These are phyloP conservation scores for Melierax canorus DNA, from an alignment of 2,113 vertebrate genomes.

Conservation along the genomic window DNA sequence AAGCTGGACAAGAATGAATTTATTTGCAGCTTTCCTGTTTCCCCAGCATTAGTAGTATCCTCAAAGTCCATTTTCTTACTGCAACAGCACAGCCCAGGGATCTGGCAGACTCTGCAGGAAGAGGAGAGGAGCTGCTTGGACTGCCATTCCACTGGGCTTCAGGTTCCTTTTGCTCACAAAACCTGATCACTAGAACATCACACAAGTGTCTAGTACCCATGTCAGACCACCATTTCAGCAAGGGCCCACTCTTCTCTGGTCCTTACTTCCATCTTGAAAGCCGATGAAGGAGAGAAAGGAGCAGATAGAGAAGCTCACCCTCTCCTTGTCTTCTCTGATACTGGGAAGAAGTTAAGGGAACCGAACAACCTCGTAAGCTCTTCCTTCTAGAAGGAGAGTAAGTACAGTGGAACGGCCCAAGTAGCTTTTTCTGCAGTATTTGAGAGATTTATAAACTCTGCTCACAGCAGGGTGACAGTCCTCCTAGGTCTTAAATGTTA, in stretches of 20 bases:
- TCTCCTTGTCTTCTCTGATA: no score
- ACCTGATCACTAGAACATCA: neutral
- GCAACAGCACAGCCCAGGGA: neutral
- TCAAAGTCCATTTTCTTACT: neutral
- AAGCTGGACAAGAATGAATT: neutral
- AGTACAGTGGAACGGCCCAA: no score
- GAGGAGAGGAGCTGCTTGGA: neutral
- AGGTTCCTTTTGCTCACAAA: neutral
- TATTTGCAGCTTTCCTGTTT: neutral
- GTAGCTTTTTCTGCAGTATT: no score
- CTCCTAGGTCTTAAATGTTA: no score
- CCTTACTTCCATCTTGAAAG: no score
- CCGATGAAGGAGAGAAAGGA: no score
- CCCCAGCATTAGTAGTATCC: neutral
- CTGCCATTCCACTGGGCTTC: neutral
- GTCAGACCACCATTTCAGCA: neutral
- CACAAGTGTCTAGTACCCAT: neutral
- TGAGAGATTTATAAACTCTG: no score
- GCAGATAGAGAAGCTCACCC: no score
- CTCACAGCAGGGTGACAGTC: no score
- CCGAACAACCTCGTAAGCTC: no score
- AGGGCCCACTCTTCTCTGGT: neutral
- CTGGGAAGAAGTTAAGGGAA: no score
- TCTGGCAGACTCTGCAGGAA: neutral
- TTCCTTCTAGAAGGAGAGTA: no score